A percentile compares a stretch with the other conserved stretches of the same genome.
These are phyloP conservation scores for Neosalanx taihuensis DNA, from an alignment of 2,797 vertebrate species.

Conservation along the genomic window DNA sequence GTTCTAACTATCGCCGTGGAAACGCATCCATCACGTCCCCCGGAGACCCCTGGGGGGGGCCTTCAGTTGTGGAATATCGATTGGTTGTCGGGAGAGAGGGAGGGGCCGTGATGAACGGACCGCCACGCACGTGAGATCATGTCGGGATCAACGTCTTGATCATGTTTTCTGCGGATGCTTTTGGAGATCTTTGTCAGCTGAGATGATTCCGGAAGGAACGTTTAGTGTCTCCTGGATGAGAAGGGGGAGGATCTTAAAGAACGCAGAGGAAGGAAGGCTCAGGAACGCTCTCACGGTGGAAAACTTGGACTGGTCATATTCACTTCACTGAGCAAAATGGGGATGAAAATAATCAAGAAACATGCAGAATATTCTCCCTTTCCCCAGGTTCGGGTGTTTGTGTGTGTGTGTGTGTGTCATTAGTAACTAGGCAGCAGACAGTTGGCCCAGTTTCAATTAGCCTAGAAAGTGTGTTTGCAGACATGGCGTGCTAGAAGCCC, in stretches of 20 bases:
- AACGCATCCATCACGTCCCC: constrained; percentile 66
- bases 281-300: too few species aligned
- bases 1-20: constrained; percentile 52
- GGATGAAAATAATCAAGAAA: neutral
- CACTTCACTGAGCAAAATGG: neutral
- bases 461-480: neutral
- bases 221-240: too few species aligned
- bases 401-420: neutral
- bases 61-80: constrained; percentile 64
- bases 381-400: neutral
- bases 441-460: neutral
- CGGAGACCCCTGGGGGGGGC: constrained; percentile 7
- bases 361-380: neutral
- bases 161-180: constrained; percentile 51
- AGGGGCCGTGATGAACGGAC: constrained; percentile 4
- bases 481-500: neutral
- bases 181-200: neutral
- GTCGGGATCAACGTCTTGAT: neutral
- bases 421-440: neutral
- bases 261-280: too few species aligned
- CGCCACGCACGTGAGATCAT: neutral
- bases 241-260: too few species aligned
- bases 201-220: too few species aligned
- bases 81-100: constrained; percentile 57
- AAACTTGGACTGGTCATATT: neutral